Evolutionary conservation across 2,888 invertebrate genomes (phyloP), one percentile per base, ranked within the genome.

Genomic region (Caprella mutica): DNA sequence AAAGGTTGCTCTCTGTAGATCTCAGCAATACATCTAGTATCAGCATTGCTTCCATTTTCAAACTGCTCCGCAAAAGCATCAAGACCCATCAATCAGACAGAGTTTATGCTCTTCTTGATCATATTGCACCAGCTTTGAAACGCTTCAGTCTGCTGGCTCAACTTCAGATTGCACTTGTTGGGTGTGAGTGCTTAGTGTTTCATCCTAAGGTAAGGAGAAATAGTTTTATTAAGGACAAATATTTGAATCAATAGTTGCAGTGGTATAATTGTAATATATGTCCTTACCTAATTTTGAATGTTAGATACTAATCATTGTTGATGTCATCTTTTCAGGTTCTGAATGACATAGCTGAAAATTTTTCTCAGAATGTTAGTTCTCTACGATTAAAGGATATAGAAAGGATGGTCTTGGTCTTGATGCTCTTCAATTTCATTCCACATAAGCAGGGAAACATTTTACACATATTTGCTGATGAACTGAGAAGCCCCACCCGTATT

Each of bases 371-470:
- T 27, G 69, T 84, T 0, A 63, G 74, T 2, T 51, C 69, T 3
- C 71, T 77, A 0, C 77, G 86, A 61, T 48, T 86, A 0, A 88
- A 88, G 72, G 87, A 88, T 69, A 73, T 87, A 29, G 87, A 87
- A 72, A 77, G 86, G 66, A 71, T 86, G 8, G 72, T 80, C 3
- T 75, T 83, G 60, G 76, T 77, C 1, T 77, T 81, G 68, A 78
- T 79, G 2, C 77, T 80, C 68, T 83, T 82, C 65, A 78, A 82
- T 70, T 77, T 76, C 55, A 71, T 72, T 58, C 80, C 81, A 14
- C 66, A 56, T 14, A 43, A 52, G n/a, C 27, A 55, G 3, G 53
- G 58, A 75, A 52, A 80, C 58, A 67, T 80, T 12, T 77, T 73
- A 56, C 56, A 72, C 17, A 67, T 70, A 12, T 70, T 79, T 23